Evolutionary conservation across 2,888 invertebrate genomes (phyloP), one percentile per base, ranked within the genome.

Genomic region (Trilocha varians): DNA sequence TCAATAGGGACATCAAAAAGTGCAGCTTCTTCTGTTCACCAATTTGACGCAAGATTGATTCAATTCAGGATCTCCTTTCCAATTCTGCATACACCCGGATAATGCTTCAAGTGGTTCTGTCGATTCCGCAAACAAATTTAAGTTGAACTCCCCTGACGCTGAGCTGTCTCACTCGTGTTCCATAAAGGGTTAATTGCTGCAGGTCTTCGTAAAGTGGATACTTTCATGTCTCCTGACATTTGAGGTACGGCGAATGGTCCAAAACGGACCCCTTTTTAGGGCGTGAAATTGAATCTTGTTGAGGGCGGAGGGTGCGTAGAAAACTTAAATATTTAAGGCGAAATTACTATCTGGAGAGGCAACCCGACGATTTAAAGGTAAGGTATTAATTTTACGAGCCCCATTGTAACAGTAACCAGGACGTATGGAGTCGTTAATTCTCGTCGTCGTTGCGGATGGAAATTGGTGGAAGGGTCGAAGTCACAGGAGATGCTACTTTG

Each of bases 271-370:
- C 80, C 77, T 79, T 82, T 80, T 72, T 67, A 65, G 72, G 79
- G 80, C 79, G 83, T 83, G 78, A 84, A 84, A 85, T 85, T 85
- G 84, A 85, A 85, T 85, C 83, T 78, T 84, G 84, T 83, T 83
- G 78, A 73, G 78, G 79, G 62, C 59, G 69, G 66, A 77, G 82
- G 83, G 80, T 69, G 74, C 60, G 66, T 61, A 59, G 76, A 70
- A 78, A 82, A 82, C 82, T 85, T 80, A 84, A 84, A 84, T 83
- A 84, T 85, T 84, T 84, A 74, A 75, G 77, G 70, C 76, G 69
- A 68, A 77, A 78, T 79, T 78, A 77, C 76, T 72, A 73, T 73
- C 71, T 60, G 58, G 75, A 73, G 74, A 70, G 70, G 59, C 64
- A 59, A 62, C 66, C 62, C 67, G 65, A 67, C 70, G 61, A 72